Evolutionary conservation across 2,113 vertebrate species (phyloP), one percentile per base, ranked within the genome.

Genomic region (Reinhardtius hippoglossoides): DNA sequence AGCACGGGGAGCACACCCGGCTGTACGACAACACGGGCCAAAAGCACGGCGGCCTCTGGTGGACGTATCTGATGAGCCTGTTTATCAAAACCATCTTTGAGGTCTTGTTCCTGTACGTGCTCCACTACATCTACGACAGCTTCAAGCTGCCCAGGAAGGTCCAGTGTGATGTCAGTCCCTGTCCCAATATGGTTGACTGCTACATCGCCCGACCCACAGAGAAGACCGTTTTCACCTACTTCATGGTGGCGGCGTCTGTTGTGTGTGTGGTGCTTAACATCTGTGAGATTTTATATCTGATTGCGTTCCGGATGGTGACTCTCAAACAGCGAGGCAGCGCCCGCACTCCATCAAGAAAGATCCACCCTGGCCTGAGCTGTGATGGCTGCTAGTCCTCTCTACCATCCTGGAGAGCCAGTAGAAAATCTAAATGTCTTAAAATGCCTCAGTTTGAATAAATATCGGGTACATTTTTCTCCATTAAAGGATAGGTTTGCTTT

Each of bases 41-140:
- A 90, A 97, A 97, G 87, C 92, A 91, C 0, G 96, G 96, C 0
- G 96, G 96, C 1, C 92, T 98, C 15, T 98, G 96, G 97, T 98
- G 96, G 96, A 98, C 97, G 0, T 97, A 97, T 2, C 72, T 96
- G 14, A 75, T 95, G 15, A 96, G 95, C 15, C 93, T 96, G 40
- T 86, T 96, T 78, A 88, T 93, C 66, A 96, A 96, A 87, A 95
- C 92, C 0, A 14, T 77, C 0, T 93, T 95, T 0, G 95, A 96
- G 80, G 52, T 93, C 0, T 63, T 59, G 0, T 96, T 96, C 65
- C 93, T 96, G 73, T 95, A 94, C 73, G 23, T 95, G 70, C 94
- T 96, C 55, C 94, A 95, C 67, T 60, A 71, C 72, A 82, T 96
- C 85, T 96, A 95, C 55, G 23, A 92, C 46, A 91, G 92, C 62